Base-by-base conservation (phyloP, 1,140 invertebrate species). In the Holcopasites calliopsidis region DNA sequence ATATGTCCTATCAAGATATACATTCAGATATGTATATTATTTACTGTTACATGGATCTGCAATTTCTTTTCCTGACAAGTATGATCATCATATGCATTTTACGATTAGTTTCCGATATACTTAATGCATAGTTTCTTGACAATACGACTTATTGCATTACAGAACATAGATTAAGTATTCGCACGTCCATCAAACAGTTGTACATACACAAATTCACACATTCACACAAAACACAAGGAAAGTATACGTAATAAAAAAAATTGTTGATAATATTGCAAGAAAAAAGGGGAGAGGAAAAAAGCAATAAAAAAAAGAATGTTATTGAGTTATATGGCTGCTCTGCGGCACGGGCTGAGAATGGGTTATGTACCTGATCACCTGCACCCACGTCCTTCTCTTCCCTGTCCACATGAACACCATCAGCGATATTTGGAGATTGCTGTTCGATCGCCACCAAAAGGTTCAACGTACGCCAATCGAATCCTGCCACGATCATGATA, bases 401-500 rank as follows among this genome's bases (percentile, higher is more conserved):
- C 91, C 96, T 95, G 93, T 98, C 94, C 80, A 94, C 91, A 93
- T 99, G 97, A 40, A 99, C 98, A 87, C 98, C 99, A 88, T 96
- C 94, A 65, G 98, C 98, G 92, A 99, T 99, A 92, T 99, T 96
- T 77, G 97, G 96, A 85, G 96, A 98, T 93, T 99, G 99, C 92
- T 99, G 95, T 93, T 99, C 98, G 89, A 99, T 93, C 77, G 98
- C 98, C 91, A 99, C 95, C 92, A 99, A 94, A 87, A 99, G 96
- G 94, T 99, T 99, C 93, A 98, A 97, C 84, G 98, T 99, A 92
- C 96, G 97, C 95, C 97, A 98, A 95, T 99, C 99, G 94, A 99
- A 99, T 92, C 99, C 98, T 91, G 90, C 86, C 87, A 91, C 87
- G 87, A 90, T 83, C 88, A 91, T 89, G 87, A 91, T 84, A 90